A percentile compares a stretch with the other conserved stretches of the same genome.
These are phyloP conservation scores for Chaenodraco wilsoni DNA, from an alignment of 2,797 vertebrate genomes.

Conservation along the genomic window DNA sequence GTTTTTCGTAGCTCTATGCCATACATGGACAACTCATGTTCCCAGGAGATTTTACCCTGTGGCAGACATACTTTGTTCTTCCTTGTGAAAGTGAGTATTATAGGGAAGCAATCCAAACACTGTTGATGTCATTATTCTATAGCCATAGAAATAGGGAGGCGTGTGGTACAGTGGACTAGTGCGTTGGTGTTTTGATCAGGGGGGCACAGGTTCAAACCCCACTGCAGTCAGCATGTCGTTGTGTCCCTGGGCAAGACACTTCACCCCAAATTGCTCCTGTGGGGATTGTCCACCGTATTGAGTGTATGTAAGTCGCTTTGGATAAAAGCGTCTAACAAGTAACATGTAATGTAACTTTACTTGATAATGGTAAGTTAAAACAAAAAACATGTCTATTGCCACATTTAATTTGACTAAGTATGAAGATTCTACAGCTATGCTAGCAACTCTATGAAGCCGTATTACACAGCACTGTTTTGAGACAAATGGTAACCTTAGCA, in stretches of 20 bases:
- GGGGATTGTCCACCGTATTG: too few relatives aligned
- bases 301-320: too few relatives aligned
- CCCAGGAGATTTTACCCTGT: neutral
- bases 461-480: too few relatives aligned
- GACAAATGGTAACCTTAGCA: too few relatives aligned
- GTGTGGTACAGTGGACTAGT: too few relatives aligned
- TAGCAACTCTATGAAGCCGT: neutral
- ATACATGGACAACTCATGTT: neutral
- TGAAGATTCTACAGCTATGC: neutral
- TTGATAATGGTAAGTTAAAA: neutral
- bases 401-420: neutral
- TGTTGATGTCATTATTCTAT: neutral
- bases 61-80: neutral
- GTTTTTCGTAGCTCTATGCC: neutral
- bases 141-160: neutral
- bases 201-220: too few relatives aligned
- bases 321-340: too few relatives aligned
- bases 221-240: too few relatives aligned
- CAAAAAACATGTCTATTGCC: neutral
- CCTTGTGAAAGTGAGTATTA: neutral
- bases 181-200: too few relatives aligned
- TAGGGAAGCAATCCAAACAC: neutral
- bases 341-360: neutral
- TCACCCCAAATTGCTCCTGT: too few relatives aligned
- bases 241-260: too few relatives aligned